Evolutionary conservation across 2,797 vertebrate genomes (phyloP), one percentile per base, ranked within the genome.

Genomic region (Microctenopoma stevenorrisi): DNA sequence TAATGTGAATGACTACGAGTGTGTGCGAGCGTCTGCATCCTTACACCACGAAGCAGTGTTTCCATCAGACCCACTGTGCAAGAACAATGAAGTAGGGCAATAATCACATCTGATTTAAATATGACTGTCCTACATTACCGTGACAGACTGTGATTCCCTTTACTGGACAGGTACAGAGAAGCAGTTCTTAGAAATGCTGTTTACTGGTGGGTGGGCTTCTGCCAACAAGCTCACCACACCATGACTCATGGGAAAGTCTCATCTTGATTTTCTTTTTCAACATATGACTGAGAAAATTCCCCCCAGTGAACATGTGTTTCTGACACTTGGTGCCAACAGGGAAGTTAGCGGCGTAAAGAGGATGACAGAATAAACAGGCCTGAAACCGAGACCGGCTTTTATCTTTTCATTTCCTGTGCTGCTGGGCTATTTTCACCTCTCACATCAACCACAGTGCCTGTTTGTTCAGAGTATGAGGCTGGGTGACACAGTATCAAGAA

Each of bases 231-330:
- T 57, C 63, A 68, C 51, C 35, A 5, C 78, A 53, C 3, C 0
- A 9, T 88, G 87, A 90, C 78, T 90, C 79, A 83, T 71, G 82
- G 85, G 86, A 87, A 86, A 83, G 49, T 82, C 74, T 84, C 80
- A 74, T 72, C 81, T 82, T 77, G 26, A 68, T 30, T 30, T 30
- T 30, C 5, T 30, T 30, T 30, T 33, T 67, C 13, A 5, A 35
- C 5, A 6, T 30, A 78, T 70, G 67, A 81, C 15, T 57, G 70
- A 72, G 44, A 82, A 74, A 81, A 88, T 70, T 25, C 9, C 73
- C 74, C 78, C 64, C 9, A 0, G 49, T 43, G 15, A 7, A 52
- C 53, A 62, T 38, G 43, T 49, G 33, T 73, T 61, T 78, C 7
- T 79, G 70, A 81, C 25, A 68, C 26, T 25, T 4, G 8, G 12